These are phyloP conservation scores for Holocentrus rufus DNA, from an alignment of 2,797 vertebrate species.

Conservation along the genomic window DNA sequence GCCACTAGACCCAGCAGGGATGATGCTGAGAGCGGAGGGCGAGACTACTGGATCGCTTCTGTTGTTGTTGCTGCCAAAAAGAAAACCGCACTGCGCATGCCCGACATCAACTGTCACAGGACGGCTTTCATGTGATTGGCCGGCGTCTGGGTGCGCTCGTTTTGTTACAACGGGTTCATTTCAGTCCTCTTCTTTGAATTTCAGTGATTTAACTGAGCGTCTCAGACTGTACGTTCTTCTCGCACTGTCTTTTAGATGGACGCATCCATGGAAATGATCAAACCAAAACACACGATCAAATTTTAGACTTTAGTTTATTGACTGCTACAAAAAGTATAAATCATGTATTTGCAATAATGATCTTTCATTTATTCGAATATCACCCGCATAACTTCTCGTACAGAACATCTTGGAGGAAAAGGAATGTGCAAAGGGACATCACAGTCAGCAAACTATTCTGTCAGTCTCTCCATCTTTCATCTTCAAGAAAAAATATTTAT, in stretches of 20 bases:
- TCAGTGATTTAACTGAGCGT: not conserved
- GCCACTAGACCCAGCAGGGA: conserved; percentile 59
- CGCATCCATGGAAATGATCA: conserved; percentile 5
- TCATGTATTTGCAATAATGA: not conserved
- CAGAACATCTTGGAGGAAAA: not conserved
- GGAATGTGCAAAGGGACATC: not conserved
- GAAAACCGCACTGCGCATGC: conserved; percentile 64
- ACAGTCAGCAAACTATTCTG: too few species aligned
- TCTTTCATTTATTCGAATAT: not conserved
- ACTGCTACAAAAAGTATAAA: not conserved
- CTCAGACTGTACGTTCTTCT: too few species aligned
- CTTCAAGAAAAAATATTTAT: too few species aligned
- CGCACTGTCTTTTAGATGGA: not conserved
- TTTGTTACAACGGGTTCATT: conserved; percentile 13
- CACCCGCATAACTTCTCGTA: not conserved
- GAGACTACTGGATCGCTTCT: conserved; percentile 43
- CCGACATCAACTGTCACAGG: conserved; percentile 39
- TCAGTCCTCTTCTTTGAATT: not conserved
- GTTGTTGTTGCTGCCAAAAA: conserved; percentile 76
- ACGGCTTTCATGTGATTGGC: conserved; percentile 57
- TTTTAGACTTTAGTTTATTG: not conserved
- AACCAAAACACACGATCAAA: not conserved
- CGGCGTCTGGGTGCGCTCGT: conserved; percentile 1
- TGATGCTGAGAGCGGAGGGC: conserved; percentile 56
- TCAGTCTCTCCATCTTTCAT: too few species aligned